Evolutionary conservation across 2,113 vertebrate species (phyloP).

Genomic region (Myrmophylax atrothorax): DNA sequence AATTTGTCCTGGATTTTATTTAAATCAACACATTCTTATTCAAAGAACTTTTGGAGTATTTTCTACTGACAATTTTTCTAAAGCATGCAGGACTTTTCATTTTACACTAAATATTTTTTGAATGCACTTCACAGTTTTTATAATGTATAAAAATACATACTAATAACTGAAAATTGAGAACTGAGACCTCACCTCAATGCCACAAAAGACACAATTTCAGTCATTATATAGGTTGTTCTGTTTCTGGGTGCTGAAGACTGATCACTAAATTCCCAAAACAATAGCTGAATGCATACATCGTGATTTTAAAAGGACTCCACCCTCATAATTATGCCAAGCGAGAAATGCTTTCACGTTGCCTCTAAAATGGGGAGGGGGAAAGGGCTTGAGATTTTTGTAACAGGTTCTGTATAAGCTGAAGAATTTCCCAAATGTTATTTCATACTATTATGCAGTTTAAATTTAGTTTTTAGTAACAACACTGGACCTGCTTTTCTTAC

Average conservation of each 20-base stretch:
- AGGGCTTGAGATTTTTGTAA: not conserved
- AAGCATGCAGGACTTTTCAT: not conserved
- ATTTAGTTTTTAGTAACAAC: not conserved
- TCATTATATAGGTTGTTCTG: not conserved
- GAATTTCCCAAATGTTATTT: not conserved
- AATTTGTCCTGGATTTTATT: not conserved
- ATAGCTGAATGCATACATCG: not conserved
- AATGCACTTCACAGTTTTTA: not conserved
- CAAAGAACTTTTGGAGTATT: not conserved
- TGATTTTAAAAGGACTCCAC: conserved; percentile 6
- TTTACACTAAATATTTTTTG: not conserved
- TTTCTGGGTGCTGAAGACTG: conserved; percentile 26
- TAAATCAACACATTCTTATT: not conserved
- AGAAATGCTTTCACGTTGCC: conserved; percentile 33
- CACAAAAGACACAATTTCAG: not conserved
- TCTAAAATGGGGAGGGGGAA: not conserved
- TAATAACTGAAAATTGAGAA: not conserved
- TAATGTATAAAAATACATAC: not conserved
- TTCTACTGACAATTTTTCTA: not conserved
- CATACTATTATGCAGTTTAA: not conserved
- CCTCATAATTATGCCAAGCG: conserved; percentile 19
- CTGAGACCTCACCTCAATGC: not conserved
- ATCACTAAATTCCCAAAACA: conserved; percentile 15
- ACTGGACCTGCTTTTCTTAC: not conserved
- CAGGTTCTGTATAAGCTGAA: not conserved